Evolutionary conservation across 2,888 invertebrate species (phyloP), one percentile per base, ranked within the genome.

Genomic region (Zaprionus bogoriensis): DNA sequence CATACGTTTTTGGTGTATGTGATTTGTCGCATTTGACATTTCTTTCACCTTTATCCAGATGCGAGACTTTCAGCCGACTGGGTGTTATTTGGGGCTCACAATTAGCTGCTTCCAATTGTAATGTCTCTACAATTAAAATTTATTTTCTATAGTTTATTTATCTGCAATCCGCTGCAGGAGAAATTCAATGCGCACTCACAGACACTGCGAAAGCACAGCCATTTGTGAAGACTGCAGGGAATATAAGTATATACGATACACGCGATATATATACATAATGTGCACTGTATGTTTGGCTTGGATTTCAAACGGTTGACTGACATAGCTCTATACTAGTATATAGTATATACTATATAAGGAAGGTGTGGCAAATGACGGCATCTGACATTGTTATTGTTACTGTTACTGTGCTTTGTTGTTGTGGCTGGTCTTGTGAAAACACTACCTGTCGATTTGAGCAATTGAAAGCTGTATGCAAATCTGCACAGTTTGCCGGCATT

Each of bases 31-130:
- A 36, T 71, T 74, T 79, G 79, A 79, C 79, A 82, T 79, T 79
- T 75, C 83, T 64, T 78, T 85, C 86, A 69, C 86, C 86, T 79
- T 73, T 78, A 51, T 46, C 17, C 55, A 53, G 48, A 38, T 19
- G 28, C 22, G 36, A 7, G n/a, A 4, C 20, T n/a, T n/a, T n/a
- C n/a, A n/a, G 14, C 25, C 12, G 48, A 38, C 46, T n/a, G 48
- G 28, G 28, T 7, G 19, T 39, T 39, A 10, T 32, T 23, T 19
- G 17, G 45, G 41, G 36, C 36, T 42, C 46, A 48, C 65, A 81
- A 77, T 84, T 67, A 71, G 28, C 14, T 52, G 22, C 17, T 30
- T 67, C 58, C 6, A 39, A 63, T 57, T 60, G 32, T 46, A 48
- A 54, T 53, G 52, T 65, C 51, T 42, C 47, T 64, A 44, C 44